Evolutionary conservation across 92 coral and sea anemone genomes (phyloP).

Genomic region (Phenganax stokvisi): DNA sequence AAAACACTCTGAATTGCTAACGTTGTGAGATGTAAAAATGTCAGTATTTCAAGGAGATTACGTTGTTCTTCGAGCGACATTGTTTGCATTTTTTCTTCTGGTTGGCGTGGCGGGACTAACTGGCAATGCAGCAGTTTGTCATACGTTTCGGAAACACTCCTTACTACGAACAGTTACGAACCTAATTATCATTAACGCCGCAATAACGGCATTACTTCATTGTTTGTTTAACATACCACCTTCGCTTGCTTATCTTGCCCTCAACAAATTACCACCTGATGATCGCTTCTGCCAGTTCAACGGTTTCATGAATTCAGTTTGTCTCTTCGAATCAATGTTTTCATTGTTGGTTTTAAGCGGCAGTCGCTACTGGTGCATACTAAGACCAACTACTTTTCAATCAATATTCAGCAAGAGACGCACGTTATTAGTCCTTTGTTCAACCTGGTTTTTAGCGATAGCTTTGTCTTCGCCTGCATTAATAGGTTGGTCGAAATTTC

Average conservation of each 20-base stretch:
- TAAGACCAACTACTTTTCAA: slow-evolving; percentile 32
- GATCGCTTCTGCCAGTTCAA: not conserved
- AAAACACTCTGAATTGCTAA: too few relatives aligned
- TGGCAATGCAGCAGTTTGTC: slow-evolving; percentile 20
- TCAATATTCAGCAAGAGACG: slow-evolving; percentile 35
- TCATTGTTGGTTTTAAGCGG: slow-evolving; percentile 20
- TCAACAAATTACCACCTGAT: not conserved
- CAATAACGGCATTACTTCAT: slow-evolving; percentile 21
- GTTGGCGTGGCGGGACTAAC: slow-evolving; percentile 24
- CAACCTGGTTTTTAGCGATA: slow-evolving; percentile 19
- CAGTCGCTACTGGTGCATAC: slow-evolving; percentile 35
- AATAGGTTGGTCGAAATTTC: slow-evolving; percentile 18
- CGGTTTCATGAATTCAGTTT: slow-evolving; percentile 32
- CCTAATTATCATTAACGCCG: slow-evolving; percentile 27
- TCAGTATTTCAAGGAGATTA: slow-evolving; percentile 1
- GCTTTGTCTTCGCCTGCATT: slow-evolving; percentile 28
- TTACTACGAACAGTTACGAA: slow-evolving; percentile 23
- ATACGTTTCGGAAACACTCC: slow-evolving; percentile 22
- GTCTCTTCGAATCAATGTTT: slow-evolving; percentile 36
- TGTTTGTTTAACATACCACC: slow-evolving; percentile 28
- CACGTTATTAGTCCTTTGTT: slow-evolving; percentile 14
- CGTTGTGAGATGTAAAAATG: not conserved
- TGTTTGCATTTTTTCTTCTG: slow-evolving; percentile 3
- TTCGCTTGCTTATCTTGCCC: slow-evolving; percentile 3
- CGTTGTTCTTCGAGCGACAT: not conserved